Conservation (phyloP, 2,797 vertebrate species). For the Syndactyla subalaris region DNA sequence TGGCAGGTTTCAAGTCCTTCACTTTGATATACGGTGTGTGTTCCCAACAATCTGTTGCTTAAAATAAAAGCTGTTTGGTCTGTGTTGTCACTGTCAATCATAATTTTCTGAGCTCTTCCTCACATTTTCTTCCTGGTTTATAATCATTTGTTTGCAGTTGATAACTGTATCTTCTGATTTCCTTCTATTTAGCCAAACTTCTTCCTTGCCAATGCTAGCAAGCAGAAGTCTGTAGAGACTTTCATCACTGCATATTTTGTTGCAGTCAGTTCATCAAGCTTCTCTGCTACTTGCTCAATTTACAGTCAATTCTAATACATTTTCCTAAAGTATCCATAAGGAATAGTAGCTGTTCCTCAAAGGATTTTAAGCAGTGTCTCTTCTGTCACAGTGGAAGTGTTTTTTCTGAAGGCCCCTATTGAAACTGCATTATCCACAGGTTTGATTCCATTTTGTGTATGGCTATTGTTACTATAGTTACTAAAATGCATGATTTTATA, state of each 20-base stretch:
- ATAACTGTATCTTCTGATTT: not conserved
- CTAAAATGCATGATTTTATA: not conserved
- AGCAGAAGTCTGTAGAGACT: not conserved
- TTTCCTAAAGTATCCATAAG: not conserved
- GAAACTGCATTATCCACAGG: not conserved
- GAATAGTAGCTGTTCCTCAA: not conserved
- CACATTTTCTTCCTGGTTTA: not conserved
- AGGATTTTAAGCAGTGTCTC: not conserved
- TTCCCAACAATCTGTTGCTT: slow-evolving; percentile 10
- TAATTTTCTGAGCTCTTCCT: not conserved
- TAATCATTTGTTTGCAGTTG: not conserved
- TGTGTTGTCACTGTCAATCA: slow-evolving; percentile 13
- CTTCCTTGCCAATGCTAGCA: not conserved
- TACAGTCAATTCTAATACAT: not conserved
- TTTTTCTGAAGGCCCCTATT: not conserved
- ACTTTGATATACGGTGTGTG: not conserved
- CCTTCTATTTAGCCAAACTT: not conserved
- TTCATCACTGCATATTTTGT: not conserved
- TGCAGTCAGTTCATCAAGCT: not conserved
- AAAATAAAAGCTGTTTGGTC: slow-evolving; percentile 30
- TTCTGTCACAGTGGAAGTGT: not conserved
- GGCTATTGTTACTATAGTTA: not conserved
- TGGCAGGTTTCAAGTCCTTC: not conserved
- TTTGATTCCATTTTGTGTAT: not conserved
- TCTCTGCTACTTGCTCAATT: not conserved